Evolutionary conservation across 2,888 invertebrate species (phyloP).

Genomic region (Parnassius glacialis): DNA sequence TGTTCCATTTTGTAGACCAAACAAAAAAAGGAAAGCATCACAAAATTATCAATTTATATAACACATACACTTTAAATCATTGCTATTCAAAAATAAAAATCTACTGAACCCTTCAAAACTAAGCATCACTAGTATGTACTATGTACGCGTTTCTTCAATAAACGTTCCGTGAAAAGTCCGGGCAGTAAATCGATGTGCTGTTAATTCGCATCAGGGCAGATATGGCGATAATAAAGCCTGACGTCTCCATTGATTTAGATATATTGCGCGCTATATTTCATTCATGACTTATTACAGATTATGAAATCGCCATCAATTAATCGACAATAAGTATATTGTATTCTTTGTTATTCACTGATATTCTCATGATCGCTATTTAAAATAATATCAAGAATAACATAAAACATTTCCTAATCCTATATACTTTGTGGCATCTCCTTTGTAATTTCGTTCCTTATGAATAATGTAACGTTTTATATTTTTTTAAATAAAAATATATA

Average conservation of each 20-base stretch:
- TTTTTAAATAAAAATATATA: no score
- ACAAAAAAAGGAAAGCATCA: no score
- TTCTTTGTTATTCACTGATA: no score
- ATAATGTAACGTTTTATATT: no score
- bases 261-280: constrained; percentile 19
- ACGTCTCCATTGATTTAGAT: constrained; percentile 20
- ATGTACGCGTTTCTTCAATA: not conserved
- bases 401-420: no score
- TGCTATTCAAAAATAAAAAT: not conserved
- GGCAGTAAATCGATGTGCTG: constrained; percentile 7
- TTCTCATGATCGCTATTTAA: no score
- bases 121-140: not conserved
- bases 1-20: no score
- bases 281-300: constrained; percentile 18
- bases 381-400: no score
- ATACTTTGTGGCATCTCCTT: no score
- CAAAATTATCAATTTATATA: no score
- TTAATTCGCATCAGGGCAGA: constrained; percentile 15
- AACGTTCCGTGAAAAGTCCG: constrained; percentile 14
- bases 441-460: no score
- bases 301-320: constrained; percentile 8
- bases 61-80: no score
- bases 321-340: not conserved
- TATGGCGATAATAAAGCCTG: constrained; percentile 13
- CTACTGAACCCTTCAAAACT: constrained; percentile 11